phyloP scores from a whole-genome alignment of 2,888 invertebrate species.

The Tipula unca region DNA sequence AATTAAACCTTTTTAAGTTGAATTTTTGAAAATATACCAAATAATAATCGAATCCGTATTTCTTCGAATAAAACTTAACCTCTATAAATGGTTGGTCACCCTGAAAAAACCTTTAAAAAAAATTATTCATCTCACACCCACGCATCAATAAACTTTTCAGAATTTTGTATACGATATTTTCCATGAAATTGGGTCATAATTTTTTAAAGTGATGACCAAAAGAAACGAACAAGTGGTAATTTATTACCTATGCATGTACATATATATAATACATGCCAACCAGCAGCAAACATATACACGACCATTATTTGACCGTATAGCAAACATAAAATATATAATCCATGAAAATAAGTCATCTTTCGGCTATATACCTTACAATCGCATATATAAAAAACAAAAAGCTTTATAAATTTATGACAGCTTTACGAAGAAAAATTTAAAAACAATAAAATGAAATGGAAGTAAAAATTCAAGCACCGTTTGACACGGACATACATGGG shows the following conservation, averaged over 20 bases:
- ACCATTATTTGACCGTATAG: neutral
- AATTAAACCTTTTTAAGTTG: too few relatives aligned
- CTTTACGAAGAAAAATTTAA: neutral
- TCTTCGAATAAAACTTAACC: too few relatives aligned
- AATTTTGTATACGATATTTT: neutral
- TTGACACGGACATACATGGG: neutral
- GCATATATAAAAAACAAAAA: too few relatives aligned
- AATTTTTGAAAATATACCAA: too few relatives aligned
- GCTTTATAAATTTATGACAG: neutral
- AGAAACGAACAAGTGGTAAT: neutral
- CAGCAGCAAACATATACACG: neutral
- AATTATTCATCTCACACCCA: too few relatives aligned
- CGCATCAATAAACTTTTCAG: neutral
- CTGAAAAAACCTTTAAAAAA: too few relatives aligned
- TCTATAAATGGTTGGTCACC: too few relatives aligned
- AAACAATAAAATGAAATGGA: neutral
- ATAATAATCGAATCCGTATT: too few relatives aligned
- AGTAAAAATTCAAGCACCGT: neutral
- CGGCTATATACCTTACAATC: neutral
- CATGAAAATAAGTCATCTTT: neutral
- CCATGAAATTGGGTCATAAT: neutral
- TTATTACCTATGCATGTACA: neutral
- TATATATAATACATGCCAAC: too few relatives aligned
- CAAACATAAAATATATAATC: neutral
- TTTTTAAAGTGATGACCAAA: neutral